Percentiles rank a stretch among this genome's conserved stretches.
Evolutionary conservation across 2,113 vertebrate species (phyloP).

Genomic region (Nothoprocta perdicaria): DNA sequence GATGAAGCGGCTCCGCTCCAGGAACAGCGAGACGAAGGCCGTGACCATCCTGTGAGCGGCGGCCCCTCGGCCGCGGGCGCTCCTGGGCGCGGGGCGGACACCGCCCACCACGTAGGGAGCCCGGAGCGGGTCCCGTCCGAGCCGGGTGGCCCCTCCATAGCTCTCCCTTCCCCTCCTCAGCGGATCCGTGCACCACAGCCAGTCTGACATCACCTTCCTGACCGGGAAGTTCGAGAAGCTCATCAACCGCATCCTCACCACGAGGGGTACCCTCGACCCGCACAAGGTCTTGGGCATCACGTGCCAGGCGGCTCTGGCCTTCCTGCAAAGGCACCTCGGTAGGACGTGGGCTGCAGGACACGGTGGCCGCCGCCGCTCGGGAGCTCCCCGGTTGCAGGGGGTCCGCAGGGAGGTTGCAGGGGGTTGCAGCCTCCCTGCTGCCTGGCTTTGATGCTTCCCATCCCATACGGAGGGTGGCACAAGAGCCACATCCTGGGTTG

Average conservation of each 20-base stretch:
- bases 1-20: slow-evolving; percentile 75
- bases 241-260: slow-evolving; percentile 38
- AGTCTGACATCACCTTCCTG: slow-evolving; percentile 77
- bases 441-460: background rate
- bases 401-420: accelerated
- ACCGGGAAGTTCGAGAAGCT: slow-evolving; percentile 52
- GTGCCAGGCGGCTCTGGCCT: slow-evolving; percentile 73
- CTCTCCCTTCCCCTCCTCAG: slow-evolving; percentile 33
- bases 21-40: slow-evolving; percentile 67
- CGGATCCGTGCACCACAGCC: slow-evolving; percentile 78
- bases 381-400: accelerated
- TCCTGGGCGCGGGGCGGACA: no score
- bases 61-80: no score
- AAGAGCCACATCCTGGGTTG: no score
- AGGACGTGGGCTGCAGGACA: background rate
- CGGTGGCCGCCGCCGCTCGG: accelerated
- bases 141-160: background rate
- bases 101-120: background rate
- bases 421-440: accelerated
- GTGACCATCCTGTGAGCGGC: slow-evolving; percentile 80
- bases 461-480: accelerated
- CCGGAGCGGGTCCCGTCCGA: background rate
- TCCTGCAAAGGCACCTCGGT: slow-evolving; percentile 82
- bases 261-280: slow-evolving; percentile 72
- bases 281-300: slow-evolving; percentile 66